Conservation (phyloP, 2,888 invertebrate species). For the Punctoribates punctum region DNA sequence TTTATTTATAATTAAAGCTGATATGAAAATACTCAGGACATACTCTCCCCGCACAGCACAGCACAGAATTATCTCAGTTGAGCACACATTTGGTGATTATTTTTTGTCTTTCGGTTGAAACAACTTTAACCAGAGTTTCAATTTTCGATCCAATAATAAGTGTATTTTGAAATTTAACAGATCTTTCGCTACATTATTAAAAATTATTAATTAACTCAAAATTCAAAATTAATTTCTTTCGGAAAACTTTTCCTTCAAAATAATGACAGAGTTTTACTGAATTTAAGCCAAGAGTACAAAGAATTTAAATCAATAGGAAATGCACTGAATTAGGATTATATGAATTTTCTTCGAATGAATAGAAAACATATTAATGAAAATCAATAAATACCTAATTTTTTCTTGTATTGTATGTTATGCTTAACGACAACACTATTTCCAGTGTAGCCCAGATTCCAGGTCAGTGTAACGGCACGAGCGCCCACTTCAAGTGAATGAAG, state of each 20-base stretch:
- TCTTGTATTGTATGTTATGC: slow-evolving; percentile 53
- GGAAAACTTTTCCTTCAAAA: no score
- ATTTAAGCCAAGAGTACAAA: no score
- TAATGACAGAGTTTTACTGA: no score
- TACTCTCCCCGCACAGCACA: no score
- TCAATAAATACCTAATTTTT: slow-evolving; percentile 44
- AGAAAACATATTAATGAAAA: not conserved
- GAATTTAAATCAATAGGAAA: no score
- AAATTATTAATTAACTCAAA: no score
- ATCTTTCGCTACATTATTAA: no score
- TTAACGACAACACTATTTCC: slow-evolving; percentile 53
- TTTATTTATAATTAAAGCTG: not conserved
- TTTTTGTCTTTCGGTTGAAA: not conserved
- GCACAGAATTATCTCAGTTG: not conserved
- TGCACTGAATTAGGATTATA: no score
- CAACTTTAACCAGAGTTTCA: not conserved
- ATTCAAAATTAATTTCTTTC: no score
- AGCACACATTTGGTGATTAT: no score
- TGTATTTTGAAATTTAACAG: not conserved
- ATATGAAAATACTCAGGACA: not conserved
- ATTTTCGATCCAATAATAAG: not conserved
- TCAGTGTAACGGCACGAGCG: slow-evolving; percentile 51
- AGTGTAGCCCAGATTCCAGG: slow-evolving; percentile 53
- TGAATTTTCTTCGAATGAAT: no score
- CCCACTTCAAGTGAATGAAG: slow-evolving; percentile 50